A percentile compares a stretch with the other conserved stretches of the same genome.
Evolutionary conservation across 2,113 vertebrate genomes (phyloP).

Genomic region (Apus apus): DNA sequence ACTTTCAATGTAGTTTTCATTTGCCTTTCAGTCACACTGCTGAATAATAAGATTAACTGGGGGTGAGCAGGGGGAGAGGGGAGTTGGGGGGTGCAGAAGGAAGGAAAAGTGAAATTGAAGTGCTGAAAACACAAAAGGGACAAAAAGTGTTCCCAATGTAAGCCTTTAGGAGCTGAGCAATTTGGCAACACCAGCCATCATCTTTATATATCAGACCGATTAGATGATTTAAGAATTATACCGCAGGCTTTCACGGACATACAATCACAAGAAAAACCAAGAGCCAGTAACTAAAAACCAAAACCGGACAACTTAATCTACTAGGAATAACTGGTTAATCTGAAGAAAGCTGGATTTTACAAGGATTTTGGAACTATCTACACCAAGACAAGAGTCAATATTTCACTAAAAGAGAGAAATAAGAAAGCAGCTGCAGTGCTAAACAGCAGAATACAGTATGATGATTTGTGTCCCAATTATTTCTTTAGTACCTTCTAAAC

Average conservation of each 20-base stretch:
- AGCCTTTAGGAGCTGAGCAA: not conserved
- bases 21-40: not conserved
- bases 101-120: not conserved
- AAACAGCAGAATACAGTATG: not conserved
- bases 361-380: not conserved
- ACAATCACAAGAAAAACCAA: not conserved
- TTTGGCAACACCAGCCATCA: not conserved
- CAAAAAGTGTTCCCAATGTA: not conserved
- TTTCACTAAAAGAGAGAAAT: not conserved
- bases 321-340: not conserved
- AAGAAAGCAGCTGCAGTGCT: not conserved
- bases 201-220: not conserved
- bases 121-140: not conserved
- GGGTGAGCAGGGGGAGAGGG: accelerated
- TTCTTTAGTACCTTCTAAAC: not conserved
- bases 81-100: not conserved
- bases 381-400: not conserved
- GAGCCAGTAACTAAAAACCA: not conserved
- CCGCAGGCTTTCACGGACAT: not conserved
- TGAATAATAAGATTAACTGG: not conserved
- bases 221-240: not conserved
- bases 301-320: not conserved
- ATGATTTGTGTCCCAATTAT: not conserved
- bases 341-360: not conserved
- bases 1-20: not conserved